A percentile compares a stretch with the other conserved stretches of the same genome.
These are phyloP conservation scores for Addax nasomaculatus DNA, from an alignment of 2,113 vertebrate genomes.

Conservation along the genomic window DNA sequence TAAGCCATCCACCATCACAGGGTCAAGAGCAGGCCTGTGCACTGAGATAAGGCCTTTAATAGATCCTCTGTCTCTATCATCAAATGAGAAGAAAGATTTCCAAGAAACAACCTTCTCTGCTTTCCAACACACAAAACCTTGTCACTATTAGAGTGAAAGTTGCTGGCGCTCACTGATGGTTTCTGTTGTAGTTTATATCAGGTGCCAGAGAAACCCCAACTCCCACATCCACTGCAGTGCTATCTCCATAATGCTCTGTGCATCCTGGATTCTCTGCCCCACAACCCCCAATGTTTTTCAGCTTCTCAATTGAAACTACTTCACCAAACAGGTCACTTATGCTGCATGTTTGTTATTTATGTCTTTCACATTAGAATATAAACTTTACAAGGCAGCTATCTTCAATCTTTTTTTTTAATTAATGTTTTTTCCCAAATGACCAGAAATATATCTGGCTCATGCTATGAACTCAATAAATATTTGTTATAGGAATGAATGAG, in stretches of 20 bases:
- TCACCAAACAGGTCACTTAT: neutral
- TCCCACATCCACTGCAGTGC: too few relatives aligned
- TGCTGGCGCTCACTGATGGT: neutral
- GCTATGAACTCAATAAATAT: neutral
- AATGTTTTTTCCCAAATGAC: neutral
- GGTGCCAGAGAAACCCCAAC: rapidly evolving
- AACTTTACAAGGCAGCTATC: neutral
- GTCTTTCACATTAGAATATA: neutral
- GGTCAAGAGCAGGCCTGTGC: neutral
- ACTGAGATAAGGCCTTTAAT: neutral
- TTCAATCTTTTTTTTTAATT: neutral
- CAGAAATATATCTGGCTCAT: neutral
- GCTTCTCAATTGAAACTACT: neutral
- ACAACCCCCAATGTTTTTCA: neutral
- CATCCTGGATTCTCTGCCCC: rapidly evolving
- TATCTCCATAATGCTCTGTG: neutral
- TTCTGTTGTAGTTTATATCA: neutral
- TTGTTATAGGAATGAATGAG: neutral
- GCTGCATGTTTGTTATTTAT: neutral
- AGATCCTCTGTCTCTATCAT: neutral
- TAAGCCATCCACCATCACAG: neutral
- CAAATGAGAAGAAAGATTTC: neutral
- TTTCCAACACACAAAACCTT: neutral
- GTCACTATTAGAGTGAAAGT: neutral
- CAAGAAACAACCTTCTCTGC: neutral